A percentile compares a stretch with the other conserved stretches of the same genome.
Conservation (phyloP, 2,797 vertebrate genomes). For the Kryptopterus vitreolus region DNA sequence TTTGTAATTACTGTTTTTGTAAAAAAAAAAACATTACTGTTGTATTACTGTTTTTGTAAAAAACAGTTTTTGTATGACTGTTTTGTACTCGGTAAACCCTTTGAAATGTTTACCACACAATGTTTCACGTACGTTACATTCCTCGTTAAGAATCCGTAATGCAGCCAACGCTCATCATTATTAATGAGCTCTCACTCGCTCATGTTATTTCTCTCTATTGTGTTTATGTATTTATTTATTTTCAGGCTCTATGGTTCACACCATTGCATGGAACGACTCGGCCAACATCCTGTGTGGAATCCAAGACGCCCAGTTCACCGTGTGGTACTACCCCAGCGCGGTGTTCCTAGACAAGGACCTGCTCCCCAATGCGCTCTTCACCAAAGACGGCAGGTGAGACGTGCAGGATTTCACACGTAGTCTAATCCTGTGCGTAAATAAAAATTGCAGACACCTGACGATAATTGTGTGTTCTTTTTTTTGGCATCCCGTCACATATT, state of each 20-base stretch:
- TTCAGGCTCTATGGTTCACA: slow-evolving; percentile 90
- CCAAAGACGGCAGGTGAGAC: slow-evolving; percentile 86
- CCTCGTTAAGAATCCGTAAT: slow-evolving; percentile 16
- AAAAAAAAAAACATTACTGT: too few relatives aligned
- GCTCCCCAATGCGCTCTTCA: slow-evolving; percentile 83
- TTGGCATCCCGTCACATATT: too few relatives aligned
- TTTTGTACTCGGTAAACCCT: not conserved
- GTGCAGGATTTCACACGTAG: slow-evolving; percentile 17
- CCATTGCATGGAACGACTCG: slow-evolving; percentile 88
- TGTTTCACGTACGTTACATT: slow-evolving; percentile 5
- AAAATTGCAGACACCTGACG: too few relatives aligned
- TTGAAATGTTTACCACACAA: not conserved
- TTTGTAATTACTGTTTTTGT: too few relatives aligned
- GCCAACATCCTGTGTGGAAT: slow-evolving; percentile 92
- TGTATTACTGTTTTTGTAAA: too few relatives aligned
- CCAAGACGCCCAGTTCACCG: slow-evolving; percentile 84
- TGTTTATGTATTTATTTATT: slow-evolving; percentile 16
- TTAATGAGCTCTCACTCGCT: not conserved
- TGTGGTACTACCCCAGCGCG: slow-evolving; percentile 90
- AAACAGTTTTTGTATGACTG: not conserved
- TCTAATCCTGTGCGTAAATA: slow-evolving; percentile 12
- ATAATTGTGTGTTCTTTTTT: too few relatives aligned
- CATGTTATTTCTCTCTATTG: not conserved
- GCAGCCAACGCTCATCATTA: not conserved
- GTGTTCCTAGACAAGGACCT: slow-evolving; percentile 93